Evolutionary conservation across 2,888 invertebrate genomes (phyloP).

Genomic region (Macrophya alboannulata): DNA sequence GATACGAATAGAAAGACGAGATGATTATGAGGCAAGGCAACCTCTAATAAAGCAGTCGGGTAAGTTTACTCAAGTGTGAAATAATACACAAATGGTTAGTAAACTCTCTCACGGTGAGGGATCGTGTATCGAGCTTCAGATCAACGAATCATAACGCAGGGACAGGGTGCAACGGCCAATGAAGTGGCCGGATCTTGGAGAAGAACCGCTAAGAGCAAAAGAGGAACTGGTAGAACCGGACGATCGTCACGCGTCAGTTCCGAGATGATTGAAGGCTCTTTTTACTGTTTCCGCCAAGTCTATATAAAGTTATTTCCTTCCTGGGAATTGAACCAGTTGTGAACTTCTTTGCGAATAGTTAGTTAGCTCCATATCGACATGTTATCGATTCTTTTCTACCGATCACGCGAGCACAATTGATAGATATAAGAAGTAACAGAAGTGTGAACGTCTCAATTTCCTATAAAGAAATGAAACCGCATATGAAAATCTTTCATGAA

Average conservation of each 20-base stretch:
- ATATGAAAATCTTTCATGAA: not conserved
- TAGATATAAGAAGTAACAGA: not conserved
- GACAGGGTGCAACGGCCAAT: conserved; percentile 10
- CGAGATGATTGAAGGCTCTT: conserved; percentile 66
- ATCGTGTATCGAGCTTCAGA: not conserved
- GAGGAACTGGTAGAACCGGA: conserved; percentile 65
- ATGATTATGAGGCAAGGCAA: conserved; percentile 28
- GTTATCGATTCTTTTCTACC: not conserved
- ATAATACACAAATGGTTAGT: conserved; percentile 48
- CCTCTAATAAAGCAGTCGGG: conserved; percentile 46
- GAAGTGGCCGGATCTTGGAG: conserved; percentile 21
- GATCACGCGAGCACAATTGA: conserved; percentile 8
- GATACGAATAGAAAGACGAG: conserved; percentile 7
- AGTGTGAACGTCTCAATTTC: not conserved
- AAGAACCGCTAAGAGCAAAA: conserved; percentile 29
- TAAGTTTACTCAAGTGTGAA: conserved; percentile 49
- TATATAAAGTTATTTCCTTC: conserved; percentile 76
- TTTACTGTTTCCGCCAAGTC: conserved; percentile 63
- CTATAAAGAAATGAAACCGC: conserved; percentile 20
- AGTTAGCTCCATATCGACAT: conserved; percentile 55
- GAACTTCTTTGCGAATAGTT: conserved; percentile 66
- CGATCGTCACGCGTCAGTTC: conserved; percentile 78
- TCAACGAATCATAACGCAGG: conserved; percentile 28
- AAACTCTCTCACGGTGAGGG: conserved; percentile 51
- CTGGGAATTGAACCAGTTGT: conserved; percentile 72